Evolutionary conservation across 2,797 vertebrate species (phyloP), one percentile per base, ranked within the genome.

Genomic region (Sphenopsis melanotis): DNA sequence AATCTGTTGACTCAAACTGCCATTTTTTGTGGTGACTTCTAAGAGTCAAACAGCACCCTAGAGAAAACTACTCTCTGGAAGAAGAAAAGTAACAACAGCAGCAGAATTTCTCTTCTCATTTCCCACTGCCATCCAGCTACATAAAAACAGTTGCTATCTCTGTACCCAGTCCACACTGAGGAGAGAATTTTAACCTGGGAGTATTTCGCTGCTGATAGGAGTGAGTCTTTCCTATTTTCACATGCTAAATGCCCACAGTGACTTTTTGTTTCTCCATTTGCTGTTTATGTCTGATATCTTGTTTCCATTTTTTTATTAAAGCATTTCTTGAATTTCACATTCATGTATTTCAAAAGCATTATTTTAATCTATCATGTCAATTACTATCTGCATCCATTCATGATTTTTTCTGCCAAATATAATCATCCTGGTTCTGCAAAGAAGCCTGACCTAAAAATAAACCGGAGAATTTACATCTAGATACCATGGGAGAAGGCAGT

Each of bases 1-100:
- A 82, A 93, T 92, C 69, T 92, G 87, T 96, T 93, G 84, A 91
- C 79, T 88, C 57, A 89, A 93, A 89, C 39, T 92, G 82, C 64
- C 57, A 47, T 83, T 87, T 95, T 94, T 85, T 30, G 59, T 87
- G 65, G 50, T 1, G 4, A 75, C 87, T 95, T 95, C 79, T 83
- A 65, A 84, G 83, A 65, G 64, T 55, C 0, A 0, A 87, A 94
- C 50, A 93, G 78, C 82, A 89, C 90, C 76, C 84, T 69, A 23
- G 94, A 95, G 92, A 86, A 92, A 95, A 92, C 78, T 81, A 19
- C 18, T 92, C 76, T 49, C 81, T 68, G 75, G 84, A 85, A 83
- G 80, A 95, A 71, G 46, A 70, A 82, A 93, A 92, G 69, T 74
- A 85, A 68, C 75, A 95, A 74, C 63, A 84, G 6, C 36, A 93